Evolutionary conservation across 2,888 invertebrate genomes (phyloP), one percentile per base, ranked within the genome.

Genomic region (Beris chalybata): DNA sequence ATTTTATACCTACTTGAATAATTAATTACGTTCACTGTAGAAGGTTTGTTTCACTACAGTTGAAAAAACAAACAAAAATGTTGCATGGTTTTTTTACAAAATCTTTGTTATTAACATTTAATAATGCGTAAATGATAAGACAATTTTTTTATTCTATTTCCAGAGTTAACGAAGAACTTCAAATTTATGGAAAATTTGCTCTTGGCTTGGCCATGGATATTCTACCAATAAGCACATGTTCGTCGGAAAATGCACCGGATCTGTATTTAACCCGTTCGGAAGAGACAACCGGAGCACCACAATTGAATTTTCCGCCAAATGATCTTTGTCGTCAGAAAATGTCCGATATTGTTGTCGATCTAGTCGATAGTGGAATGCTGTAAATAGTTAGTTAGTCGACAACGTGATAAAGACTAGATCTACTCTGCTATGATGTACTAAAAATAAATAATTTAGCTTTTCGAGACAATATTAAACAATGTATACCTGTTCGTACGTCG

Each of bases 241-340:
- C 88, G 59, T 87, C 88, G 56, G 84, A 87, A 64, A 87, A 89
- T 74, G 90, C 90, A 0, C 90, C 89, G 0, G 89, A 89, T 74
- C 78, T 90, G 67, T 89, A 89, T 73, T 78, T 81, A 59, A 76
- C 73, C 12, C 76, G 77, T 47, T 72, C 73, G 9, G 74, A 75
- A 38, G 78, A 81, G 55, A 77, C 78, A 59, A 71, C 72, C 12
- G 77, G 79, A 38, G 80, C 77, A 48, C 76, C 78, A 9, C 72
- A 75, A 64, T 73, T 80, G 29, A 79, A 80, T 71, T 82, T 81
- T 71, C 83, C 83, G 58, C 84, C 84, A 56, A 87, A 85, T 72
- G 84, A 84, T 61, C 79, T 83, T 44, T 89, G 89, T 73, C 82
- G 87, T 58, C 83, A 82, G 73, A 87, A 89, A 75, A 87, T 90